phyloP scores from a whole-genome alignment of 2,888 invertebrate species.

The Ophion ellenae region DNA sequence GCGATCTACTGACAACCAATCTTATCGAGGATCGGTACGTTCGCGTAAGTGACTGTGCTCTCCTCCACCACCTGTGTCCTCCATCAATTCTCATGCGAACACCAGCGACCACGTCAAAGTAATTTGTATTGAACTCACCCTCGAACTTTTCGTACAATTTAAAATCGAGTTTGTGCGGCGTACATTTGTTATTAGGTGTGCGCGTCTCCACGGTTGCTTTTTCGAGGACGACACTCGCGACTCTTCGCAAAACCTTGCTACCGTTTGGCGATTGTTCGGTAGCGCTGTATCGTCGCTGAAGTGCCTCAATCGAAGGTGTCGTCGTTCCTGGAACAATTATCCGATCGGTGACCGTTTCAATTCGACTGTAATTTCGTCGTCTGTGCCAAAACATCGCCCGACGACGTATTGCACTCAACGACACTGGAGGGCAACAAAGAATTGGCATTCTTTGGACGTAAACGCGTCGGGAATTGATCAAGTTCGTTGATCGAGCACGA shows the following conservation, averaged over 20 bases:
- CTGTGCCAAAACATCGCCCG: slow-evolving; percentile 63
- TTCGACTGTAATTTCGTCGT: slow-evolving; percentile 29
- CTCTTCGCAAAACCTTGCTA: slow-evolving; percentile 92
- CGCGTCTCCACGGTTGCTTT: slow-evolving; percentile 88
- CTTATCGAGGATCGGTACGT: no score
- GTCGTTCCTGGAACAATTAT: slow-evolving; percentile 66
- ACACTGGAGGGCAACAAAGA: slow-evolving; percentile 9
- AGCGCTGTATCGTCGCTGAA: slow-evolving; percentile 83
- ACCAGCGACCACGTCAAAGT: neutral
- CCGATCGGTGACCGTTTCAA: slow-evolving; percentile 13
- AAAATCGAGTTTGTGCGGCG: slow-evolving; percentile 94
- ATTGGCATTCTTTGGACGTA: neutral
- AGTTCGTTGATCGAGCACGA: neutral
- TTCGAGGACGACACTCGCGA: slow-evolving; percentile 92
- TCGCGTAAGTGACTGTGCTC: no score
- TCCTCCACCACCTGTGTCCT: no score
- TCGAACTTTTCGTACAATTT: slow-evolving; percentile 96
- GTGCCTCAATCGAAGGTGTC: slow-evolving; percentile 48
- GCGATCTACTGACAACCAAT: no score
- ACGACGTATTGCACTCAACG: slow-evolving; percentile 28
- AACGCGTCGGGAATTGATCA: neutral
- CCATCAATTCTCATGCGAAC: neutral
- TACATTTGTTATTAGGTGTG: slow-evolving; percentile 85
- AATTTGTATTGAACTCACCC: slow-evolving; percentile 86
- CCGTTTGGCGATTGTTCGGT: slow-evolving; percentile 85